Percentiles rank a stretch among this genome's conserved stretches.
Evolutionary conservation across 2,797 vertebrate genomes (phyloP).

Genomic region (Enteromius unitaeniatus): DNA sequence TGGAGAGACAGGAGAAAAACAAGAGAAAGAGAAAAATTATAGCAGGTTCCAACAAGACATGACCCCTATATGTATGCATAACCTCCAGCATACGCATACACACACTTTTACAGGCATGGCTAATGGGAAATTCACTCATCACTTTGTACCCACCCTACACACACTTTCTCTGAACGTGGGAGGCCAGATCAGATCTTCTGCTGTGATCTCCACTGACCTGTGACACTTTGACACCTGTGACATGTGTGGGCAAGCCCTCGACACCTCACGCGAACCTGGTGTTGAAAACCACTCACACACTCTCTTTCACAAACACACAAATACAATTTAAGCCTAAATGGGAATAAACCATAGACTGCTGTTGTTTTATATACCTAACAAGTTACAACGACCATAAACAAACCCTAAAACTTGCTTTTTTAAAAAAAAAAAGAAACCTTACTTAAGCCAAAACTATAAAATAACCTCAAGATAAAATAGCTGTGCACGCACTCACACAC

Average conservation of each 20-base stretch:
- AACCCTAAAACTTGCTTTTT: background rate
- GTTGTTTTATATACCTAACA: background rate
- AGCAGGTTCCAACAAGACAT: constrained; percentile 25
- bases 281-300: constrained; percentile 9
- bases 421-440: background rate
- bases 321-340: background rate
- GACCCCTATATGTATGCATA: background rate
- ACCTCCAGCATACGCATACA: constrained; percentile 1
- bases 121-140: constrained; percentile 38
- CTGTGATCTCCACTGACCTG: constrained; percentile 27
- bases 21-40: background rate
- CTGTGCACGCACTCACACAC: background rate
- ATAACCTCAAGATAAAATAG: background rate
- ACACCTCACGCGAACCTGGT: background rate
- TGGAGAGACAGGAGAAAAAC: constrained; percentile 1
- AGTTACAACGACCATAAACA: background rate
- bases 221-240: background rate
- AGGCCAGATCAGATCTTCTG: constrained; percentile 7
- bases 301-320: too few species aligned
- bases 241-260: background rate
- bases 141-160: background rate
- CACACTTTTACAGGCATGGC: background rate
- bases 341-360: background rate
- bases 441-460: background rate
- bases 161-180: background rate